These are phyloP conservation scores for Melanotaenia maccullochi DNA, from an alignment of 2,797 vertebrate genomes.

Conservation along the genomic window DNA sequence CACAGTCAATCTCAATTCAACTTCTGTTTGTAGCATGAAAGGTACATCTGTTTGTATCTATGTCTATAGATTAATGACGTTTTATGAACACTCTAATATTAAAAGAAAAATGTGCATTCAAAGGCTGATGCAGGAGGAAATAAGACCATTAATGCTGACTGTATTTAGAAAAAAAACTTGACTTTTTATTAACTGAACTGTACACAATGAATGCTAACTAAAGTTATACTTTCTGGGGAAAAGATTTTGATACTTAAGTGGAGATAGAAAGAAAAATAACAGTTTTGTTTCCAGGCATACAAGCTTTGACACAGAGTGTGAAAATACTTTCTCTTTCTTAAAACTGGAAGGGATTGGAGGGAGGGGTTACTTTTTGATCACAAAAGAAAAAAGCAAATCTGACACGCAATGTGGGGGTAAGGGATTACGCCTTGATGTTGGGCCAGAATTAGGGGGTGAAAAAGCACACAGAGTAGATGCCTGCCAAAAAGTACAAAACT, in stretches of 20 bases:
- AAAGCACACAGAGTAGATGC: constrained; percentile 53
- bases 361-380: constrained; percentile 45
- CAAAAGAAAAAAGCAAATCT: constrained; percentile 59
- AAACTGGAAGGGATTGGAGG: not conserved
- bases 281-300: constrained; percentile 23
- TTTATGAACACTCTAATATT: not conserved
- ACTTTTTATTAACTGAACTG: constrained; percentile 49
- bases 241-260: constrained; percentile 28
- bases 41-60: not conserved
- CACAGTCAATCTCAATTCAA: not conserved
- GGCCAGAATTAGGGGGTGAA: constrained; percentile 58
- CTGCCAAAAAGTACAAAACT: constrained; percentile 63
- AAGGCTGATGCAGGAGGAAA: constrained; percentile 26
- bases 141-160: constrained; percentile 1
- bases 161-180: constrained; percentile 27
- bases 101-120: constrained; percentile 10
- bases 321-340: constrained; percentile 34
- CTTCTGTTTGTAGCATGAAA: not conserved
- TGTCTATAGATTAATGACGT: not conserved
- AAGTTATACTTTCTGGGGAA: constrained; percentile 26
- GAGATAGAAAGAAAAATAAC: constrained; percentile 37
- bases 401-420: constrained; percentile 60
- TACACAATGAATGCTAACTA: constrained; percentile 32
- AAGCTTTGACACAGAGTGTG: constrained; percentile 14
- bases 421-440: constrained; percentile 60